phyloP scores from a whole-genome alignment of 2,797 vertebrate genomes.

The Perodicticus potto region DNA sequence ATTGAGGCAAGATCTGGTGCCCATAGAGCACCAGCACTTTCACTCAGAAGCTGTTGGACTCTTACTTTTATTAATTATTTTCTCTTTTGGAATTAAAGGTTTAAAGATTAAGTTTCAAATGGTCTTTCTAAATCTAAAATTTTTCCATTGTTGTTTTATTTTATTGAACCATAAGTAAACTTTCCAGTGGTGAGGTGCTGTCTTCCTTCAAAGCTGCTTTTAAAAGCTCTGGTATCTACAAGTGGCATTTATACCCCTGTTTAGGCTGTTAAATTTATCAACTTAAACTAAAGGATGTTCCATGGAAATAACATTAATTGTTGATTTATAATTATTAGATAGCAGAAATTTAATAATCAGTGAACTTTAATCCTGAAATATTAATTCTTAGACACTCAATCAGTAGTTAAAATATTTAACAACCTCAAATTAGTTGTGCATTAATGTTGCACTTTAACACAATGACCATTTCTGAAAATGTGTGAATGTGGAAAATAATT shows the following conservation, averaged over 20 bases:
- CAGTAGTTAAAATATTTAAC: slow-evolving; percentile 70
- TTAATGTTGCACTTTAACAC: slow-evolving; percentile 57
- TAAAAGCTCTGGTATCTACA: neutral
- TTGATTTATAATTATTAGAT: slow-evolving; percentile 61
- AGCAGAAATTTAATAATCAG: slow-evolving; percentile 66
- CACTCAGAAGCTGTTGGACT: neutral
- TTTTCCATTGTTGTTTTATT: slow-evolving; percentile 43
- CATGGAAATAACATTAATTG: slow-evolving; percentile 24
- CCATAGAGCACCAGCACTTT: neutral
- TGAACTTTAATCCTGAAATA: slow-evolving; percentile 62
- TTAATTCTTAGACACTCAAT: slow-evolving; percentile 64
- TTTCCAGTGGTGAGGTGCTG: neutral
- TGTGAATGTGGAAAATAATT: slow-evolving; percentile 60
- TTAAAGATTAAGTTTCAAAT: slow-evolving; percentile 3
- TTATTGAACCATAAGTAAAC: slow-evolving; percentile 36
- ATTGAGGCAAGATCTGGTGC: neutral
- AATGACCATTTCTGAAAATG: slow-evolving; percentile 53
- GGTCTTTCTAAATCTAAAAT: neutral
- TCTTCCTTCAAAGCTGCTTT: slow-evolving; percentile 8
- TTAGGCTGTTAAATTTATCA: slow-evolving; percentile 40
- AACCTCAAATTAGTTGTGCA: slow-evolving; percentile 38
- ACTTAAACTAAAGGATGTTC: slow-evolving; percentile 22
- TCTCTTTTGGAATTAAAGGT: neutral
- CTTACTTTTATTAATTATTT: neutral
- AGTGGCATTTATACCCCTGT: neutral